phyloP scores from a whole-genome alignment of 2,797 vertebrate genomes.

The Muraenolepis orangiensis region DNA sequence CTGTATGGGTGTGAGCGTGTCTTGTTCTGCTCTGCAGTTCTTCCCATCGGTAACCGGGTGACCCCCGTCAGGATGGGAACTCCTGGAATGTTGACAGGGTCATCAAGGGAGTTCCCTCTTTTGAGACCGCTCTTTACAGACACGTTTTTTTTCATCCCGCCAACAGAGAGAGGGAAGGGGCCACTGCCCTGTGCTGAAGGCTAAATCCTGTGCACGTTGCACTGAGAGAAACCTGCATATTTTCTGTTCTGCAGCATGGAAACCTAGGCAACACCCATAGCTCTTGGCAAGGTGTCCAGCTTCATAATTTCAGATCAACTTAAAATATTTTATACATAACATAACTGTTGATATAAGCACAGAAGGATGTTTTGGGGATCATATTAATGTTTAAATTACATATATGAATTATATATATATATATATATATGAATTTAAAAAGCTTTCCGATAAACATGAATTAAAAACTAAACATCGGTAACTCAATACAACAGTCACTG shows the following conservation, averaged over 20 bases:
- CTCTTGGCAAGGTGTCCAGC: not conserved
- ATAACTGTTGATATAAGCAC: not conserved
- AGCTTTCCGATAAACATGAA: not conserved
- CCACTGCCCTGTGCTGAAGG: not conserved
- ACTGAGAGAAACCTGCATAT: not conserved
- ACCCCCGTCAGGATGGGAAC: constrained; percentile 34
- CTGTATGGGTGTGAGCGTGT: not conserved
- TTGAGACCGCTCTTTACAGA: constrained; percentile 36
- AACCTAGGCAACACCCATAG: not conserved
- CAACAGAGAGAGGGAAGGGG: constrained; percentile 24
- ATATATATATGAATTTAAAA: not conserved
- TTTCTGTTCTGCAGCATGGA: constrained; percentile 22
- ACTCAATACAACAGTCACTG: not conserved
- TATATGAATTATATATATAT: too few species aligned
- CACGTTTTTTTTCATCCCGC: constrained; percentile 36
- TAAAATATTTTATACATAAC: not conserved
- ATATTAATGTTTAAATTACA: not conserved
- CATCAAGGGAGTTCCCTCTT: constrained; percentile 34
- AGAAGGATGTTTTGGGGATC: not conserved
- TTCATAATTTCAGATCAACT: not conserved
- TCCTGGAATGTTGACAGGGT: constrained; percentile 48
- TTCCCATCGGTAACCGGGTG: not conserved
- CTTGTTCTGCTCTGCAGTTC: not conserved
- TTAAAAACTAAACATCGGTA: not conserved
- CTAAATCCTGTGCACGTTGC: not conserved